Base-by-base conservation (phyloP, 2,797 vertebrate genomes). In the Potorous gilbertii region DNA sequence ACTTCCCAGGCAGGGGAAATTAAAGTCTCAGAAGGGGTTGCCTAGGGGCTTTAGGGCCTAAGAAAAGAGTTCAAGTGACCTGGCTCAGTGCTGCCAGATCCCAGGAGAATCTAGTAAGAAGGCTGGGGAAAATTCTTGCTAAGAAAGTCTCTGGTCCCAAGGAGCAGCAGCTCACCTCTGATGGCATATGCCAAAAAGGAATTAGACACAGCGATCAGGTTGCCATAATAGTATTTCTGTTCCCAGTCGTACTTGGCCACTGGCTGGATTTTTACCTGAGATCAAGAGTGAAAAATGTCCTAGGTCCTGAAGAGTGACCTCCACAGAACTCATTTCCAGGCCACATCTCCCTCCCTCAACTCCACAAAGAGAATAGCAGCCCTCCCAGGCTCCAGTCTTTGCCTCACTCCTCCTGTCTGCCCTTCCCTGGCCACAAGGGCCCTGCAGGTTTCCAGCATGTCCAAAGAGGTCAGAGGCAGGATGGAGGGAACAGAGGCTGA, bases 231-330 rank as follows among this genome's bases (percentile, higher is more conserved):
- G 98, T 99, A 99, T 96, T 99, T 99, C 98, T 99, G 99, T 96
- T 99, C 99, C 99, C 99, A 99, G 97, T 99, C 99, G 5, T 99
- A 99, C 96, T 99, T 99, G 96, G 99, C 99, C 50, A 99, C 99
- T 31, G 99, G 99, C 91, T 99, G 99, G 98, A 99, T 99, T 98
- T 99, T 99, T 93, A 99, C 99, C 99, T 99, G 97, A 98, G 29
- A 98, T 24, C 91, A 96, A 98, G 92, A 87, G 21, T 74, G 57
- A 97, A 56, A 87, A 93, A 95, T 10, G 54, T 52, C 13, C 4
- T 31, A 95, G 92, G 96, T 94, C 57, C 54, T 94, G 81, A 97
- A 74, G 52, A n/a, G n/a, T 1, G 54, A 46, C 66, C 94, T 93
- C 87, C 74, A 56, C 54, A 91, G 59, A 89, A 55, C 24, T 91